Evolutionary conservation across 2,888 invertebrate genomes (phyloP).

Genomic region (Campopleginae sp.): DNA sequence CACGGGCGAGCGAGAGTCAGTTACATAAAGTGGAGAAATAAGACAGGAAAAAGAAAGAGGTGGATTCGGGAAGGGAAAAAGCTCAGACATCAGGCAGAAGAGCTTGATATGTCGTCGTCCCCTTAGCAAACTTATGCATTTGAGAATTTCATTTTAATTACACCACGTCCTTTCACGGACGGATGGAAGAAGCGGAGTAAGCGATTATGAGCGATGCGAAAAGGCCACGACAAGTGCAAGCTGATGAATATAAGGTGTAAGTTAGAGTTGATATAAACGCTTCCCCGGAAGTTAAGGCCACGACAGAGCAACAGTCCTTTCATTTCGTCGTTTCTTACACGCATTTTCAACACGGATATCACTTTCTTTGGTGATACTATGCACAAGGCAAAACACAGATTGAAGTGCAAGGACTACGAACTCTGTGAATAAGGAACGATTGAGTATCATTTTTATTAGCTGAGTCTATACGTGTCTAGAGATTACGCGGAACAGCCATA

Average conservation of each 20-base stretch:
- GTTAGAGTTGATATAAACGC: conserved; percentile 13
- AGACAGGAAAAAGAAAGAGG: conserved; percentile 1
- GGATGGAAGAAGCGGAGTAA: conserved; percentile 12
- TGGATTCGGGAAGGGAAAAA: conserved; percentile 20
- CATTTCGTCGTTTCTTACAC: conserved; percentile 56
- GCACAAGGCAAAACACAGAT: conserved; percentile 23
- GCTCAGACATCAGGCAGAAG: conserved; percentile 49
- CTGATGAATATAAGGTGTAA: conserved; percentile 31
- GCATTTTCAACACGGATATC: conserved; percentile 31
- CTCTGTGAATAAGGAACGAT: neutral
- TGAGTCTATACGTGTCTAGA: neutral
- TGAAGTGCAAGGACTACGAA: neutral
- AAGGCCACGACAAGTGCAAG: conserved; percentile 43
- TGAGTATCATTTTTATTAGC: conserved; percentile 4
- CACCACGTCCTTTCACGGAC: conserved; percentile 53
- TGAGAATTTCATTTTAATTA: conserved; percentile 76
- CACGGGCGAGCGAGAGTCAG: conserved; percentile 25
- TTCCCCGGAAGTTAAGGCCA: neutral
- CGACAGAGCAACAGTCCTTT: conserved; percentile 32
- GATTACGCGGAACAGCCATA: neutral
- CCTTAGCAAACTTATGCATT: conserved; percentile 69
- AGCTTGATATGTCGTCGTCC: conserved; percentile 51
- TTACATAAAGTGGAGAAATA: conserved; percentile 13
- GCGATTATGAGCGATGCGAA: conserved; percentile 43
- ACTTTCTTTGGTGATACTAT: conserved; percentile 5